phyloP scores from a whole-genome alignment of 2,113 vertebrate genomes.

The Sylvilagus bachmani region DNA sequence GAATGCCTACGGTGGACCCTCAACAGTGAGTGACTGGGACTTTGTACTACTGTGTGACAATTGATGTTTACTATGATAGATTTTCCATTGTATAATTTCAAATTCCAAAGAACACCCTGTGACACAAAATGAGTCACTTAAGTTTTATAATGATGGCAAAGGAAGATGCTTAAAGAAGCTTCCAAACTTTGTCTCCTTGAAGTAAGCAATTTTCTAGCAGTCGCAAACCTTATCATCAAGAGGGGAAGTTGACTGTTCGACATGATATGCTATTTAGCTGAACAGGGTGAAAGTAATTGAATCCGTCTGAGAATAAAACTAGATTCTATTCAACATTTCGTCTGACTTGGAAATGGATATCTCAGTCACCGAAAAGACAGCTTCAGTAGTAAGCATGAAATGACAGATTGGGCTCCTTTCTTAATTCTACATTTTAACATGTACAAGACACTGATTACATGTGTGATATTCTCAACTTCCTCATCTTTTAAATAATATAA shows the following conservation, averaged over 20 bases:
- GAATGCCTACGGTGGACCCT: neutral
- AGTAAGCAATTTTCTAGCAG: neutral
- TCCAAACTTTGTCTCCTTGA: constrained; percentile 49
- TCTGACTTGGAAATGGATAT: neutral
- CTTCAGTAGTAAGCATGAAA: neutral
- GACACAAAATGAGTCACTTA: neutral
- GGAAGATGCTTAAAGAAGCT: neutral
- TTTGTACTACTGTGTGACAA: neutral
- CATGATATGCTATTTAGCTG: constrained; percentile 33
- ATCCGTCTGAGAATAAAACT: constrained; percentile 4
- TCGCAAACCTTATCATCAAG: neutral
- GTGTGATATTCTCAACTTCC: neutral
- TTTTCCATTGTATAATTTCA: neutral
- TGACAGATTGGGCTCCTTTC: neutral
- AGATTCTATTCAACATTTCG: neutral
- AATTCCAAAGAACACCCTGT: neutral
- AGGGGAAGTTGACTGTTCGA: constrained; percentile 1
- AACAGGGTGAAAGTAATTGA: constrained; percentile 45
- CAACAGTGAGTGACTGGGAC: neutral
- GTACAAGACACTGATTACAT: neutral
- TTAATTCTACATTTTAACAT: neutral
- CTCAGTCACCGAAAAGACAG: neutral
- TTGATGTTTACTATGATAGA: neutral
- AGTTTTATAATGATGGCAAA: neutral
- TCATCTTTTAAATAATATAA: constrained; percentile 19